These are phyloP conservation scores for Oscheius sp. DNA, from an alignment of 2,888 invertebrate genomes.

Conservation along the genomic window DNA sequence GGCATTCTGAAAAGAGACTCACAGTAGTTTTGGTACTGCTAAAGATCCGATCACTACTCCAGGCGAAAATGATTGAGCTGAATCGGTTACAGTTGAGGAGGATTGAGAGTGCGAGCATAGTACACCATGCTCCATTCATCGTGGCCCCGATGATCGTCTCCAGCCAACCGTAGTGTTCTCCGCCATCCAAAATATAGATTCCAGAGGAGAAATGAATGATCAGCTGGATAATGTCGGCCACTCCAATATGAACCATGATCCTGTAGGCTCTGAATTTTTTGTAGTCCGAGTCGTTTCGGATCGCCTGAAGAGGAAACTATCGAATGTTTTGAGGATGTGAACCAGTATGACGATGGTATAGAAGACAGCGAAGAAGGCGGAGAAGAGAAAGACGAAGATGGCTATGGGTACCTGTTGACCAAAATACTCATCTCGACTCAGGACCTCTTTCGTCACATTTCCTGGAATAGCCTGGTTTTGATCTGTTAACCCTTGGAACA, in stretches of 20 bases:
- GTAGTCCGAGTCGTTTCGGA: slow-evolving; percentile 30
- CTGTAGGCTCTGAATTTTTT: slow-evolving; percentile 37
- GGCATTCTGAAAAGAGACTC: slow-evolving; percentile 10
- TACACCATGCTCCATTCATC: slow-evolving; percentile 53
- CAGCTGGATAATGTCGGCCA: slow-evolving; percentile 50
- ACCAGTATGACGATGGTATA: slow-evolving; percentile 46
- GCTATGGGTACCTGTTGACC: slow-evolving; percentile 47
- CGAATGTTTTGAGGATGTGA: background rate
- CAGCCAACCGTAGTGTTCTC: slow-evolving; percentile 21
- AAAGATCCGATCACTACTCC: slow-evolving; percentile 41
- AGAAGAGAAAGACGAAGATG: slow-evolving; percentile 45
- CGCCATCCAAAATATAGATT: slow-evolving; percentile 45
- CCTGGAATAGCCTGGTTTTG: too few species aligned
- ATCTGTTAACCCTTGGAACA: too few species aligned
- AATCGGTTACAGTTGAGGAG: slow-evolving; percentile 52
- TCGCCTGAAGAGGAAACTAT: slow-evolving; percentile 15
- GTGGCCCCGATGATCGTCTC: slow-evolving; percentile 47
- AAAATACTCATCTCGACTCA: slow-evolving; percentile 38
- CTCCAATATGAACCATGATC: slow-evolving; percentile 52
- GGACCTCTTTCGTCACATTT: background rate
- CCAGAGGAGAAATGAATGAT: slow-evolving; percentile 49
- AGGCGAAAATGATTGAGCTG: slow-evolving; percentile 48
- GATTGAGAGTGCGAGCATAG: slow-evolving; percentile 51
- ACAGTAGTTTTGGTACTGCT: slow-evolving; percentile 38
- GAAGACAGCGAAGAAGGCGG: slow-evolving; percentile 43